phyloP scores from a whole-genome alignment of 2,113 vertebrate species.

The Stictonetta naevosa region DNA sequence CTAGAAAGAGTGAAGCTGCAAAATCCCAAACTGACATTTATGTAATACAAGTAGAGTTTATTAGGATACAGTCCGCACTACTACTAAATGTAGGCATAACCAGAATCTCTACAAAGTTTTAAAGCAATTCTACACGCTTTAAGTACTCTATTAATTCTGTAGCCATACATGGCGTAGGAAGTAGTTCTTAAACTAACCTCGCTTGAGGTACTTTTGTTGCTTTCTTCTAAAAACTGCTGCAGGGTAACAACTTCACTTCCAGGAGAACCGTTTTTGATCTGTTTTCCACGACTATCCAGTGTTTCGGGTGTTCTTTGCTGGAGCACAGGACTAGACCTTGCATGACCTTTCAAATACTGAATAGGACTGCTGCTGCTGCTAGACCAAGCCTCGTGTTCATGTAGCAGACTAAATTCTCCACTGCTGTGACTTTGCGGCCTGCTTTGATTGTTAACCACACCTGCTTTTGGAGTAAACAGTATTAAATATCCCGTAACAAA shows the following conservation, averaged over 20 bases:
- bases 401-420: conserved; percentile 90
- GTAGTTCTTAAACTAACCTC: conserved; percentile 66
- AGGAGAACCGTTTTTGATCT: conserved; percentile 78
- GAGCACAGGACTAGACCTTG: conserved; percentile 86
- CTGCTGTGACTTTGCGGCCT: conserved; percentile 96
- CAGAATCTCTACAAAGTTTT: neutral
- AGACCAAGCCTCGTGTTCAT: conserved; percentile 93
- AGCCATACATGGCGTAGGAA: fast-evolving
- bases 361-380: conserved; percentile 93
- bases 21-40: neutral
- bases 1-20: neutral
- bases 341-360: conserved; percentile 85
- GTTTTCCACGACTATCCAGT: conserved; percentile 68
- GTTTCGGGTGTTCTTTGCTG: conserved; percentile 74
- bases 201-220: conserved; percentile 82
- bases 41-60: neutral
- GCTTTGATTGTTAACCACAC: conserved; percentile 86
- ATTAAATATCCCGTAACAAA: neutral
- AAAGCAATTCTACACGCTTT: neutral
- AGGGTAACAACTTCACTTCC: conserved; percentile 89
- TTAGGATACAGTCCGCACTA: neutral
- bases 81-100: neutral
- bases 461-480: conserved; percentile 76
- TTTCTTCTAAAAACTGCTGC: conserved; percentile 95
- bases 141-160: neutral